Evolutionary conservation across 2,113 vertebrate genomes (phyloP).

Genomic region (Solea solea): DNA sequence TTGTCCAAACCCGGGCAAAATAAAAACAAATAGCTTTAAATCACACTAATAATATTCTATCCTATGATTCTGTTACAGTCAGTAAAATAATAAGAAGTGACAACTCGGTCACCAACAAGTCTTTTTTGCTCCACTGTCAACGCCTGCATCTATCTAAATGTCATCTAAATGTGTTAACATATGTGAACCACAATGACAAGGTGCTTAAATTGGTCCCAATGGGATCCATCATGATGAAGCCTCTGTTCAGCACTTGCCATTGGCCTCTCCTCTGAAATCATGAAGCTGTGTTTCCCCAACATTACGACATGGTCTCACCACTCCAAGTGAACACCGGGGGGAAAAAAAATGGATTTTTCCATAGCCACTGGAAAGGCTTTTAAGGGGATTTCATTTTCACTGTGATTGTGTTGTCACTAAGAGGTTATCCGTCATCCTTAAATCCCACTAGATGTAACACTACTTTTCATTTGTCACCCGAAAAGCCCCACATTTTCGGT

Average conservation of each 20-base stretch:
- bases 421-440: slow-evolving; percentile 59
- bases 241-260: slow-evolving; percentile 28
- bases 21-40: no score
- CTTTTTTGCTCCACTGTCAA: not conserved
- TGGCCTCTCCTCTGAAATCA: not conserved
- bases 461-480: slow-evolving; percentile 58
- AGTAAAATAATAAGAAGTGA: not conserved
- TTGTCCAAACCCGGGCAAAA: no score
- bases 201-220: slow-evolving; percentile 45
- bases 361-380: slow-evolving; percentile 16
- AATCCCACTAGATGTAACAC: slow-evolving; percentile 72
- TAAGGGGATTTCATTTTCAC: slow-evolving; percentile 67
- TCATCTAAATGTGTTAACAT: slow-evolving; percentile 13
- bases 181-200: slow-evolving; percentile 9
- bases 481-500: slow-evolving; percentile 34
- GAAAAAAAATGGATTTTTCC: slow-evolving; percentile 3
- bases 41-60: no score
- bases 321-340: slow-evolving; percentile 1
- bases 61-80: no score
- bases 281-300: slow-evolving; percentile 9
- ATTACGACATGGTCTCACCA: not conserved
- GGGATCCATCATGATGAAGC: slow-evolving; percentile 21
- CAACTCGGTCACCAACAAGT: not conserved
- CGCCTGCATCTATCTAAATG: not conserved
- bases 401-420: slow-evolving; percentile 62